Conservation (phyloP, 2,113 vertebrate species). For the Chinchilla lanigera region DNA sequence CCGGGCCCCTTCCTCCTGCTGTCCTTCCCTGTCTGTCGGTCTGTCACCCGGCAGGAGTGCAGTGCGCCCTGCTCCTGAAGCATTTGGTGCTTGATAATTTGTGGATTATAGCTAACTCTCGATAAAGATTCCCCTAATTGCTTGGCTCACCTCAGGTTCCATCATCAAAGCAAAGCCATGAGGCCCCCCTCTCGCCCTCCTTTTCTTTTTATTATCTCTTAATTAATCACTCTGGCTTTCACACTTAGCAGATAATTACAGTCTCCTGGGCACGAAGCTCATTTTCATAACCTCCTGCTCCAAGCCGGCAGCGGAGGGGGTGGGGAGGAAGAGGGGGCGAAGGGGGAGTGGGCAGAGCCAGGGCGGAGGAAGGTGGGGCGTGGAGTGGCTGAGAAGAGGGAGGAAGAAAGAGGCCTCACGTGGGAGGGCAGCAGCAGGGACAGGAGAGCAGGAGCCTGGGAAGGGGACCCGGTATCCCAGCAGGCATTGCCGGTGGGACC, state of each 20-base stretch:
- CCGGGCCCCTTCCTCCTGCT: neutral
- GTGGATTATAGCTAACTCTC: constrained; percentile 87
- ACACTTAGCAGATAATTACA: constrained; percentile 90
- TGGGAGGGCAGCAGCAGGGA: neutral
- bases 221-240: constrained; percentile 91
- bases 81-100: constrained; percentile 75
- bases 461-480: neutral
- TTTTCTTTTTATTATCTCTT: constrained; percentile 92
- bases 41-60: constrained; percentile 64
- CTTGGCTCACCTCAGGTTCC: constrained; percentile 88
- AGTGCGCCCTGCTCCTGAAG: constrained; percentile 32
- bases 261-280: constrained; percentile 88
- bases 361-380: neutral
- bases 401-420: neutral
- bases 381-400: neutral
- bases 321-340: constrained; percentile 15
- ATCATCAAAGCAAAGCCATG: constrained; percentile 88
- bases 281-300: constrained; percentile 89
- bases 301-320: constrained; percentile 69
- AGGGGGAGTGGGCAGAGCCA: neutral
- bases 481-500: neutral
- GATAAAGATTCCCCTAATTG: constrained; percentile 89
- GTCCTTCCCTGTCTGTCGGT: constrained; percentile 66
- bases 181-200: constrained; percentile 86
- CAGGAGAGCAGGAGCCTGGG: rapidly evolving